phyloP scores from a whole-genome alignment of 2,113 vertebrate species.

The Atractosteus spatula region DNA sequence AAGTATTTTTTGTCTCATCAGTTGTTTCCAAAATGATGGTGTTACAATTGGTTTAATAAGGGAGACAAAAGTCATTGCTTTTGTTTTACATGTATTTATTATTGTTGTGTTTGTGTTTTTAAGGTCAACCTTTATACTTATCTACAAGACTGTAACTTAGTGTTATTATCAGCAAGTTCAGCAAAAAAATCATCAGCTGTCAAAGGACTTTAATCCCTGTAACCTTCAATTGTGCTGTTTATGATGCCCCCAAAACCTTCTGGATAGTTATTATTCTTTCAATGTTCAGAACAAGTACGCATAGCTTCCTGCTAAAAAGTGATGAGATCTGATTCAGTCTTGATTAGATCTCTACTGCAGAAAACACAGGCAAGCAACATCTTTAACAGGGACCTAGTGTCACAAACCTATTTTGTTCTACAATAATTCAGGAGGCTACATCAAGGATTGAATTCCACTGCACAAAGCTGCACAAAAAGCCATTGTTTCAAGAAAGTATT shows the following conservation, averaged over 20 bases:
- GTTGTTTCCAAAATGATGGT: too few relatives aligned
- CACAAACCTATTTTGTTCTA: slow-evolving; percentile 53
- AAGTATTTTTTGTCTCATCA: too few relatives aligned
- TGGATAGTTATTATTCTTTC: slow-evolving; percentile 46
- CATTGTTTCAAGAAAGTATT: slow-evolving; percentile 41
- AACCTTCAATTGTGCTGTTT: slow-evolving; percentile 22
- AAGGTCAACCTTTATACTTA: too few relatives aligned
- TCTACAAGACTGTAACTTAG: too few relatives aligned
- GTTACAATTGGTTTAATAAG: too few relatives aligned
- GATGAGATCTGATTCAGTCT: slow-evolving; percentile 50
- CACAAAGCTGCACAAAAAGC: slow-evolving; percentile 35
- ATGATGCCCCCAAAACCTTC: background rate
- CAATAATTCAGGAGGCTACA: slow-evolving; percentile 40
- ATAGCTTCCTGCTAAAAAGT: slow-evolving; percentile 29
- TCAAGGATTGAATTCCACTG: slow-evolving; percentile 48
- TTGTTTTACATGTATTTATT: too few relatives aligned
- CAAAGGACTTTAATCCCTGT: slow-evolving; percentile 53
- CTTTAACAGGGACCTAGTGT: slow-evolving; percentile 57
- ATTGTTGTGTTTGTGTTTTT: too few relatives aligned
- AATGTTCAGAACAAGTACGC: slow-evolving; percentile 13
- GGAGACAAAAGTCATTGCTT: too few relatives aligned
- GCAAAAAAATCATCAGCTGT: slow-evolving; percentile 43
- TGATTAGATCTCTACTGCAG: slow-evolving; percentile 49
- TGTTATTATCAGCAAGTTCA: slow-evolving; percentile 49
- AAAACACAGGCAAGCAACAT: slow-evolving; percentile 43